phyloP scores from a whole-genome alignment of 1,140 invertebrate species.

The Platyura marginata region DNA sequence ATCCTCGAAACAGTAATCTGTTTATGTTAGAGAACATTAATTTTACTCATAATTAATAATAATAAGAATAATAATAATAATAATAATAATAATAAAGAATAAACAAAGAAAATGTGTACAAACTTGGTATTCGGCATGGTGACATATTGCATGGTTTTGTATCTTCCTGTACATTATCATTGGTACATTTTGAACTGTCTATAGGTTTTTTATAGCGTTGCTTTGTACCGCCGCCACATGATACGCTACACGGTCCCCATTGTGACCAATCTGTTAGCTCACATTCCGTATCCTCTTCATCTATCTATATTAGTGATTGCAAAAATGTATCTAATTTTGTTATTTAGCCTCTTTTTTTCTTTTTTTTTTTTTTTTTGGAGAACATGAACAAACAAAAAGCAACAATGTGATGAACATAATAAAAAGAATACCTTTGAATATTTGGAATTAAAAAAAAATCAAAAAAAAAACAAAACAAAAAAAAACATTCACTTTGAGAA shows the following conservation, averaged over 20 bases:
- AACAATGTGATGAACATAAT: no score
- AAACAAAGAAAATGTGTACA: no score
- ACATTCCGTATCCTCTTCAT: slow-evolving; percentile 26
- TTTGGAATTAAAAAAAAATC: no score
- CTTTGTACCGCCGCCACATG: slow-evolving; percentile 41
- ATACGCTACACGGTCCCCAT: slow-evolving; percentile 45
- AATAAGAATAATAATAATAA: background rate
- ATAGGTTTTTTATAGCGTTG: slow-evolving; percentile 10
- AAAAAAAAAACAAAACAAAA: no score
- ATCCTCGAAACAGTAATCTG: slow-evolving; percentile 12
- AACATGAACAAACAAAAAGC: no score
- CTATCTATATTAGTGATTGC: slow-evolving; percentile 4
- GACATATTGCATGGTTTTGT: background rate
- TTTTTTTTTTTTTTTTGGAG: background rate
- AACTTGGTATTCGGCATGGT: slow-evolving; percentile 9
- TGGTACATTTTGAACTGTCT: background rate
- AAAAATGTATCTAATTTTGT: no score
- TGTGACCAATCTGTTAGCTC: slow-evolving; percentile 38
- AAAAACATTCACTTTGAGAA: no score
- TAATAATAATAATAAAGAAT: slow-evolving; percentile 29
- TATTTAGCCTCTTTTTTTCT: slow-evolving; percentile 1
- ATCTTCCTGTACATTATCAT: background rate
- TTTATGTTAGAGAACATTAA: no score
- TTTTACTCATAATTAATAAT: no score
- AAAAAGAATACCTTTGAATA: no score